These are phyloP conservation scores for Sarcophaga caerulescens DNA, from an alignment of 2,888 invertebrate species.

Conservation along the genomic window DNA sequence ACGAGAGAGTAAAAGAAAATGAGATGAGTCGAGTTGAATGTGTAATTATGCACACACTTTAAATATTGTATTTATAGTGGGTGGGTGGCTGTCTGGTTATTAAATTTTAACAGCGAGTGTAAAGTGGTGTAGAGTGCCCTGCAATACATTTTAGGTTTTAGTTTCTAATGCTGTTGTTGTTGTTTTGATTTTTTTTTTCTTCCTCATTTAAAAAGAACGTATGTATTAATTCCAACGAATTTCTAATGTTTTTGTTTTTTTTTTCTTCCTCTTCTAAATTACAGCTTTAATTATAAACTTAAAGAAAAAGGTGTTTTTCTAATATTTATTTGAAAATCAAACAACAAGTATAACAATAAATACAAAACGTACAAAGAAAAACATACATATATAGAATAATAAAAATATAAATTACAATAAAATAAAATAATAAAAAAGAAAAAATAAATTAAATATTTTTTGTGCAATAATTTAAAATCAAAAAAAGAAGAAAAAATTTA, in stretches of 20 bases:
- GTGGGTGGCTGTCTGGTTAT: conserved; percentile 34
- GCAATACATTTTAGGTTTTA: background rate
- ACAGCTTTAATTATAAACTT: background rate
- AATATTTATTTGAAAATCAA: background rate
- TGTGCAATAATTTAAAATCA: background rate
- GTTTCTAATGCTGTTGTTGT: background rate
- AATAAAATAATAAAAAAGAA: background rate
- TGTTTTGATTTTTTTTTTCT: conserved; percentile 32
- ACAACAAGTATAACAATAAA: background rate
- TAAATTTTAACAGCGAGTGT: too few relatives aligned
- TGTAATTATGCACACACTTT: too few relatives aligned
- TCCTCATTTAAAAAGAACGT: conserved; percentile 15
- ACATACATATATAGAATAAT: too few relatives aligned
- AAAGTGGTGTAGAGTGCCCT: too few relatives aligned
- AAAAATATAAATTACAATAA: conserved; percentile 28
- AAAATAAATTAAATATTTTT: background rate
- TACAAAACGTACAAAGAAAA: too few relatives aligned
- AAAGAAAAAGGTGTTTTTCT: background rate
- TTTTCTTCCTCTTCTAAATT: background rate
- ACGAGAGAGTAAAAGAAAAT: too few relatives aligned
- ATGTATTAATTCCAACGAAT: background rate
- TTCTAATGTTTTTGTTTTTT: background rate
- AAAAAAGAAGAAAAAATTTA: background rate
- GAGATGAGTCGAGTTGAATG: background rate
- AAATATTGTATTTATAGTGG: background rate